Conservation (phyloP, 2,797 vertebrate genomes). For the Nannoperca obscura region DNA sequence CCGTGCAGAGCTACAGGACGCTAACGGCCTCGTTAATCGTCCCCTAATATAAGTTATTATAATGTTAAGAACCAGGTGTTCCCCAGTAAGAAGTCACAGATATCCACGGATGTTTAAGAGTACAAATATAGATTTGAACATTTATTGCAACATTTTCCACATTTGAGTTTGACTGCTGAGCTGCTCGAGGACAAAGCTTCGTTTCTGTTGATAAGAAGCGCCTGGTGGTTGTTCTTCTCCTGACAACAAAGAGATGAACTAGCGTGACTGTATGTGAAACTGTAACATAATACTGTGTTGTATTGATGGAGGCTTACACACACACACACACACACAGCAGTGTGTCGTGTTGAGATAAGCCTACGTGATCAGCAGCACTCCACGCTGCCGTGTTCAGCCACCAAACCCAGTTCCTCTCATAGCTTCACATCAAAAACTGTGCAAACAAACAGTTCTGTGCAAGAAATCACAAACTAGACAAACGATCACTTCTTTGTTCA, state of each 20-base stretch:
- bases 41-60: not conserved
- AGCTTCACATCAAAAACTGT: conserved; percentile 5
- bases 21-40: conserved; percentile 31
- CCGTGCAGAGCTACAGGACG: not conserved
- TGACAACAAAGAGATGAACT: not conserved
- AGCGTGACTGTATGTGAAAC: no score
- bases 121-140: conserved; percentile 6
- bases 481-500: not conserved
- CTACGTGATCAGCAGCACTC: conserved; percentile 32
- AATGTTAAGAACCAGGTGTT: conserved; percentile 27
- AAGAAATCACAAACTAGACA: not conserved
- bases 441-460: conserved; percentile 26
- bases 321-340: not conserved
- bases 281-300: not conserved
- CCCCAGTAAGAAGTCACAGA: not conserved
- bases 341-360: not conserved
- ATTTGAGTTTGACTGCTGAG: no score
- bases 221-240: no score
- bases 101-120: not conserved
- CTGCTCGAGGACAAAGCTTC: not conserved
- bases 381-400: not conserved
- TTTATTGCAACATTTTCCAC: not conserved
- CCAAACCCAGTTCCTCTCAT: conserved; percentile 5
- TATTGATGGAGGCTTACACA: not conserved
- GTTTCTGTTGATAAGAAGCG: not conserved